Base-by-base conservation (phyloP, 2,888 invertebrate genomes). In the Latrodectus elegans region DNA sequence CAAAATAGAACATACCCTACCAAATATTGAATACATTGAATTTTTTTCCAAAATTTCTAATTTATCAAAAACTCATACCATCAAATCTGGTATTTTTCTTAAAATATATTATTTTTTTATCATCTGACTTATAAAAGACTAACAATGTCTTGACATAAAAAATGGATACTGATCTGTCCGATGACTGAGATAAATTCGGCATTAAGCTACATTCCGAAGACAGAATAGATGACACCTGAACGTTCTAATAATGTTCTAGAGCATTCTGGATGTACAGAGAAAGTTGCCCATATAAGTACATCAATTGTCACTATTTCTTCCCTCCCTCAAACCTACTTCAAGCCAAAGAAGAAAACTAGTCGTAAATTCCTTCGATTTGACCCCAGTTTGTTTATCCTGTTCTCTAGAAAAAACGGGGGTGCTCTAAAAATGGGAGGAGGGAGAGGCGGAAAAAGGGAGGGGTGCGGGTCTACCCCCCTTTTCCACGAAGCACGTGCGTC, bases 301-400 rank as follows among this genome's bases (percentile, higher is more conserved):
- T 70, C 76, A 70, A 51, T 71, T 72, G 76, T 83, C 83, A 76
- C 55, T 71, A 38, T n/a, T 11, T 38, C 10, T 9, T 12, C 72
- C 71, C 38, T 52, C 26, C 65, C 38, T 38, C 38, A 38, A 38
- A 38, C 6, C 38, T 38, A 38, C 38, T 38, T 38, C 38, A 38
- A 38, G 38, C 38, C 38, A 38, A n/a, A 64, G 64, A 64, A 60
- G n/a, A 15, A n/a, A 38, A 38, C 38, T 38, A n/a, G 8, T 17
- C 55, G 22, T 52, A 68, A 77, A 85, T 85, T 85, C 84, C 79
- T 53, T 17, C 68, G 55, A 49, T 79, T 70, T 85, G 84, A 85
- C 84, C 85, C 68, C 71, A 51, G 72, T 76, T 74, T 76, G 70
- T 84, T 79, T 73, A 84, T 55, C 53, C 11, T 60, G 60, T 60